Base-by-base conservation (phyloP, 2,888 invertebrate species). In the Hofmannophila pseudospretella region DNA sequence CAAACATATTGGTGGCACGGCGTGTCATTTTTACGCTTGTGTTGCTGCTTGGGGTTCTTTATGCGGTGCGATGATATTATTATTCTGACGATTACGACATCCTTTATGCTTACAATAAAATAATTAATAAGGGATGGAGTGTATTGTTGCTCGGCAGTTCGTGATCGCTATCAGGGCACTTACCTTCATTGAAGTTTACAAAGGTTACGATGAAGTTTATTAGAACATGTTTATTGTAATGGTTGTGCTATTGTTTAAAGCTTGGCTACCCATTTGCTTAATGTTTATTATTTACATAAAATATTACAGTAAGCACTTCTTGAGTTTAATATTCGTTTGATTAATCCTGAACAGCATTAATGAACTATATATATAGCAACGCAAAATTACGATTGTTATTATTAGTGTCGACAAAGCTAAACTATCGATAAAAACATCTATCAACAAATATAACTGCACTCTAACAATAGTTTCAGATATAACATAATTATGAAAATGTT, bases 71-170 rank as follows among this genome's bases (percentile, higher is more conserved):
- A 76, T 81, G 84, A 82, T 85, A 86, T 86, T 85, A 86, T 86
- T 85, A 86, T 85, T 85, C 81, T 78, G 80, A 77, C 78, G 79
- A 86, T 85, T 85, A 85, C 81, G 80, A 74, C 82, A 79, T 85
- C 86, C 77, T 85, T 85, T 85, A 85, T 81, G 82, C 79, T 73
- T 76, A 81, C 85, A 84, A 86, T 86, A 85, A 86, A 86, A 85
- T 84, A 86, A 86, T 86, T 86, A 86, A 85, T 86, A 86, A 86
- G 84, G 85, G 86, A 82, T 84, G 81, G 73, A 80, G 77, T 72
- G 75, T 76, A 80, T 85, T 84, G 82, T 82, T 62, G 68, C 53
- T 57, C 63, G 68, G 74, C 72, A 70, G 72, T 70, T 72, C 54
- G 75, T 63, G 86, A 86, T 86, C 68, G 71, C 76, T 84, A 86